Percentiles rank a stretch among this genome's conserved stretches.
phyloP scores from a whole-genome alignment of 2,113 vertebrate species.

The Syrmaticus mikado region DNA sequence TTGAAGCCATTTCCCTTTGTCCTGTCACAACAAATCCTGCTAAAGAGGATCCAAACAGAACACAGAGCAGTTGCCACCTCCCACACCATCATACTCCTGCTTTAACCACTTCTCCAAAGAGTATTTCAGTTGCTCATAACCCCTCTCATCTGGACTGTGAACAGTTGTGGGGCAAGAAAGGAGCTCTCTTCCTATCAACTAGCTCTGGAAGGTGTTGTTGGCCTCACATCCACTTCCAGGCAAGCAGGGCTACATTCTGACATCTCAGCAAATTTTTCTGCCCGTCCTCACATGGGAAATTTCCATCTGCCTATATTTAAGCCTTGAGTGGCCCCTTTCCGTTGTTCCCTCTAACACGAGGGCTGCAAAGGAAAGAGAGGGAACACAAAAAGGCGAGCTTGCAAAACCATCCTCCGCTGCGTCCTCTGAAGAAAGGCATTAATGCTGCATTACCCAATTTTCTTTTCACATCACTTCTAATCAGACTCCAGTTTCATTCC shows the following conservation, averaged over 20 bases:
- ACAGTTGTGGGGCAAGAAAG: neutral
- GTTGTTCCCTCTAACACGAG: neutral
- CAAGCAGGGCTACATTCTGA: neutral
- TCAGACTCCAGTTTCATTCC: conserved; percentile 42
- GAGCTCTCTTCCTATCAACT: neutral
- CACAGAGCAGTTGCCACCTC: neutral
- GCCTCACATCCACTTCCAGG: conserved; percentile 11
- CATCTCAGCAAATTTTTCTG: conserved; percentile 37
- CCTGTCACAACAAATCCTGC: too few relatives aligned
- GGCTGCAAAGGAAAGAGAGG: neutral
- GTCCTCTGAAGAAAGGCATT: neutral
- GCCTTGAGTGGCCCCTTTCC: neutral
- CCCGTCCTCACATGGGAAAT: conserved; percentile 8
- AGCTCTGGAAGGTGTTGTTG: conserved; percentile 44
- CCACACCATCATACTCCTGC: neutral
- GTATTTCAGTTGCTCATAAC: neutral
- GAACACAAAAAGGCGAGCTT: neutral
- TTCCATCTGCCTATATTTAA: conserved; percentile 40
- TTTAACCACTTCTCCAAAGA: neutral
- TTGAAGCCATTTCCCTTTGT: too few relatives aligned
- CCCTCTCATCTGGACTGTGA: neutral
- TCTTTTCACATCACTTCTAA: conserved; percentile 63
- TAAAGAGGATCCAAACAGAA: neutral
- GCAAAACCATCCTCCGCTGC: neutral
- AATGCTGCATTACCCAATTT: conserved; percentile 53